Conservation (phyloP, 2,888 invertebrate genomes). For the Phyllotreta striolata region DNA sequence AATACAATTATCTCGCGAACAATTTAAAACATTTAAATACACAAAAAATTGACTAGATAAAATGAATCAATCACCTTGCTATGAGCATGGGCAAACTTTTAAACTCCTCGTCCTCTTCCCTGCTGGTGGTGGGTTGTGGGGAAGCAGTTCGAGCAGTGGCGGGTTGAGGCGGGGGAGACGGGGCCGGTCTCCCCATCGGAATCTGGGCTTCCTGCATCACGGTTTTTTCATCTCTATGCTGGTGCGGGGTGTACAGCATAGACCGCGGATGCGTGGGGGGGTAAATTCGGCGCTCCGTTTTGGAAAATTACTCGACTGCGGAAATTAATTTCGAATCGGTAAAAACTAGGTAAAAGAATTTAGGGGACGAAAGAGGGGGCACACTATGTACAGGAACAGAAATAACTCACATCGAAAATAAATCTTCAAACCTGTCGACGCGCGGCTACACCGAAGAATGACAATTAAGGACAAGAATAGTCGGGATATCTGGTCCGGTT, state of each 20-base stretch:
- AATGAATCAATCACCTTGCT: conserved; percentile 49
- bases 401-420: conserved; percentile 35
- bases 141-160: conserved; percentile 37
- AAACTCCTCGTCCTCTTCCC: conserved; percentile 37
- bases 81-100: conserved; percentile 53
- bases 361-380: neutral
- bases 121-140: conserved; percentile 22
- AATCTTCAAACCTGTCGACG: conserved; percentile 33
- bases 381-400: conserved; percentile 18
- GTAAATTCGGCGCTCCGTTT: conserved; percentile 35
- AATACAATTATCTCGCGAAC: neutral
- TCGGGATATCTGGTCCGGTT: conserved; percentile 33
- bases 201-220: conserved; percentile 51
- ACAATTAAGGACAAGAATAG: conserved; percentile 44
- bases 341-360: too few relatives aligned
- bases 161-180: conserved; percentile 44
- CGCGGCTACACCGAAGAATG: conserved; percentile 34
- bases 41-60: neutral
- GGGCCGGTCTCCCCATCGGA: conserved; percentile 48
- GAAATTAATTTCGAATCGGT: neutral
- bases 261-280: conserved; percentile 38
- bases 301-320: conserved; percentile 14
- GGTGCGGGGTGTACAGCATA: conserved; percentile 54
- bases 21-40: neutral
- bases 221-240: conserved; percentile 45